Evolutionary conservation across 2,888 invertebrate species (phyloP), one percentile per base, ranked within the genome.

Genomic region (Myathropa florea): DNA sequence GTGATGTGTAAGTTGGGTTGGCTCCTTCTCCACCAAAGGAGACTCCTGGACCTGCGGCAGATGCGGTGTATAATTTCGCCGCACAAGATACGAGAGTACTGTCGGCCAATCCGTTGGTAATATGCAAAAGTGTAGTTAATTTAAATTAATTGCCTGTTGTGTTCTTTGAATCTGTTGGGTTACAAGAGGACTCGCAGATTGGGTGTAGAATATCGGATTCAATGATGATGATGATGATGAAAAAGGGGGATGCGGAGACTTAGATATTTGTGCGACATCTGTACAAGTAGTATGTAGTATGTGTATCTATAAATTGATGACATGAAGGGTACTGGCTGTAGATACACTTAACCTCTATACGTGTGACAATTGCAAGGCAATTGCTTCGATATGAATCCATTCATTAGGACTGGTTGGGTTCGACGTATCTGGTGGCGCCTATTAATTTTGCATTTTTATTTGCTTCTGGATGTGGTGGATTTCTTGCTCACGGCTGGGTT

Each of bases 131-230:
- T 83, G 83, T 80, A 80, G 75, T 87, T 87, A 87, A 87, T 87
- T 87, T 83, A 87, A 87, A 87, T 87, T 87, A 87, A 87, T 87
- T 87, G 86, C 86, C 63, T 87, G 83, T 87, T 87, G 71, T 87
- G 83, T 76, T 83, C 59, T 67, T 72, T 76, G 83, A 83, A 87
- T 86, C 82, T 82, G 85, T 77, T 86, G 64, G 33, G 59, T 59
- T 60, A 60, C 60, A 73, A 75, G 78, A 79, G 82, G 75, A 36
- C 80, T 81, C 14, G 14, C 23, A 30, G 63, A 72, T 67, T 53
- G 80, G 53, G 12, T 57, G 30, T 33, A 60, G 61, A 67, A 70
- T 73, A 75, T 73, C 65, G 14, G 46, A 71, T 70, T 65, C 36
- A 60, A 18, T 36, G 14, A 60, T 60, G 63, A 21, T 36, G 60